Evolutionary conservation across 2,797 vertebrate genomes (phyloP).

Genomic region (Mus minutoides): DNA sequence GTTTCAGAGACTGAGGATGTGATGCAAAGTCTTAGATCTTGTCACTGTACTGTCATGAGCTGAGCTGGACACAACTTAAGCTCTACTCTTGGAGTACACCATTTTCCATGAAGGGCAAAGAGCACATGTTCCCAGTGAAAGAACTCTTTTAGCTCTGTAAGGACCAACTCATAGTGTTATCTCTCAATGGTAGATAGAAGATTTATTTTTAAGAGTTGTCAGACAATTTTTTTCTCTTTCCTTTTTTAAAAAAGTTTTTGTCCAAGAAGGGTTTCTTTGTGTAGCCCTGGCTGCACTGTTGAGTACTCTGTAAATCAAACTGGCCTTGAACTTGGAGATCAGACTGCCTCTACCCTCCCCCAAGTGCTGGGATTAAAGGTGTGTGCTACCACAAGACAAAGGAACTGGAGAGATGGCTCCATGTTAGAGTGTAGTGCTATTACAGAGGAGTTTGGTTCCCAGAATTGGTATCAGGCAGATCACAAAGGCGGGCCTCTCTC

Average conservation of each 20-base stretch:
- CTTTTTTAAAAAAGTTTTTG: not conserved
- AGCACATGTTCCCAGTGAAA: not conserved
- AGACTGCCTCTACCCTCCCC: not conserved
- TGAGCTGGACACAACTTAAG: not conserved
- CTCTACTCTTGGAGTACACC: not conserved
- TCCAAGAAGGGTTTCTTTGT: not conserved
- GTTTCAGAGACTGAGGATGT: not conserved
- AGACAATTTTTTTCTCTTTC: too few relatives aligned
- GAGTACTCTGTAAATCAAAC: not conserved
- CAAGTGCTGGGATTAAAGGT: not conserved
- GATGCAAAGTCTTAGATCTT: not conserved
- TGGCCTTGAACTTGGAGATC: not conserved
- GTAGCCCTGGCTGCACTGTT: not conserved
- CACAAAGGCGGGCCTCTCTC: not conserved
- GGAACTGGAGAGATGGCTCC: not conserved
- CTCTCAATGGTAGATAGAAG: not conserved
- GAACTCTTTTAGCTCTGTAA: conserved; percentile 14
- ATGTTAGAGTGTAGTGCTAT: not conserved
- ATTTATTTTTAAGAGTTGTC: not conserved
- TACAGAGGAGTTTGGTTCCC: not conserved
- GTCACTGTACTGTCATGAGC: not conserved
- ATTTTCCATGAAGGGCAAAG: not conserved
- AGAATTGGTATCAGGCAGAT: not conserved
- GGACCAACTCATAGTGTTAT: not conserved
- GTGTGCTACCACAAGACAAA: not conserved